Evolutionary conservation across 2,797 vertebrate genomes (phyloP).

Genomic region (Gadopsis bispinosus): DNA sequence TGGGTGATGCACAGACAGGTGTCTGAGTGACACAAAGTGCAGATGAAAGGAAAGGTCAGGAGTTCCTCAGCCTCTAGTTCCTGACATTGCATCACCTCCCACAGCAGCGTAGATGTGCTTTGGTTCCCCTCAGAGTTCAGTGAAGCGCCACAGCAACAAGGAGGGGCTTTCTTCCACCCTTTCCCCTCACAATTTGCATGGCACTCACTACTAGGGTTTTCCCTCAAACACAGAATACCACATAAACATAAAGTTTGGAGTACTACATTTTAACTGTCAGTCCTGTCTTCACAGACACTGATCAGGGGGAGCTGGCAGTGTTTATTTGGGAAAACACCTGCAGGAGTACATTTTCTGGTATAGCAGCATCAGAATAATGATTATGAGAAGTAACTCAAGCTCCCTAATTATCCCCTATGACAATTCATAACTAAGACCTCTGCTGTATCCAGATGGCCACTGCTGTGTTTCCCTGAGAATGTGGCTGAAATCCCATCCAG

Average conservation of each 20-base stretch:
- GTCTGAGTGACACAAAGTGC: conserved; percentile 52
- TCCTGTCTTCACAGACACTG: conserved; percentile 10
- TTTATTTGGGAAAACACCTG: conserved; percentile 39
- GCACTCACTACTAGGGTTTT: conserved; percentile 59
- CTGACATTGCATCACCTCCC: conserved; percentile 69
- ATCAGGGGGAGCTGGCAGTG: not conserved
- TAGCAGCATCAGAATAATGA: conserved; percentile 11
- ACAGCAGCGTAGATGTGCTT: conserved; percentile 32
- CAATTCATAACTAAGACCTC: conserved; percentile 14
- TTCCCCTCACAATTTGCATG: conserved; percentile 70
- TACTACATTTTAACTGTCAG: conserved; percentile 2
- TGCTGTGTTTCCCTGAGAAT: not conserved
- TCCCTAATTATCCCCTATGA: not conserved
- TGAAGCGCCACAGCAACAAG: conserved; percentile 26
- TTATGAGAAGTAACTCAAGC: conserved; percentile 12
- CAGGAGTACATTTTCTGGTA: conserved; percentile 31
- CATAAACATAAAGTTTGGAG: not conserved
- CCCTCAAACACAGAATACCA: conserved; percentile 46
- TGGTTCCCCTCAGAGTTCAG: conserved; percentile 54
- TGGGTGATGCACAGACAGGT: conserved; percentile 43
- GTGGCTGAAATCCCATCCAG: not conserved
- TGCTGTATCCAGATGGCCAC: not conserved
- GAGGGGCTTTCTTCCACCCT: conserved; percentile 68
- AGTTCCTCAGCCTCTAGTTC: conserved; percentile 72
- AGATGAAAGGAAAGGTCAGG: conserved; percentile 75